These are phyloP conservation scores for Hypanus sabinus DNA, from an alignment of 2,113 vertebrate genomes.

Conservation along the genomic window DNA sequence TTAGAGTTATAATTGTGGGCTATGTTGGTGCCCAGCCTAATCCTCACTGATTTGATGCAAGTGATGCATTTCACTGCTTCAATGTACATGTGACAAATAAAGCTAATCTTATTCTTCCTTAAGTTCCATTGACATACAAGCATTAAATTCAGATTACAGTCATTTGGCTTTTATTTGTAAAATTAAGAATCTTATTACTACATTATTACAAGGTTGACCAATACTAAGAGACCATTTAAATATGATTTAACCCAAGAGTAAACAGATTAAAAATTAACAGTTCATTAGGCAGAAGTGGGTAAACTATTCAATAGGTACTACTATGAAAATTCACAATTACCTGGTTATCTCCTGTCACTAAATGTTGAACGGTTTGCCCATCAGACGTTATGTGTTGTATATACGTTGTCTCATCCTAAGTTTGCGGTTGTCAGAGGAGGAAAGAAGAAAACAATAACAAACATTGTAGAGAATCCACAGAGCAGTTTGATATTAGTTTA, in stretches of 20 bases:
- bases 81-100: no score
- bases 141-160: not conserved
- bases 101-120: no score
- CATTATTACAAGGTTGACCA: not conserved
- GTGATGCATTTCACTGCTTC: no score
- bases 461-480: not conserved
- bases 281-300: not conserved
- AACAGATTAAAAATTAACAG: not conserved
- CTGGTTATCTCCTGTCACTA: conserved; percentile 87
- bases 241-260: not conserved
- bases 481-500: not conserved
- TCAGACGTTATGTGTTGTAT: conserved; percentile 95
- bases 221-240: not conserved
- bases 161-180: not conserved
- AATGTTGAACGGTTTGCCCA: conserved; percentile 86
- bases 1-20: no score
- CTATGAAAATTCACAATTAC: conserved; percentile 48
- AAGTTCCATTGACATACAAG: not conserved
- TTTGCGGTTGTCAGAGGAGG: not conserved
- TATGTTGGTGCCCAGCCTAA: no score
- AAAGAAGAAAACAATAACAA: not conserved
- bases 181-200: not conserved
- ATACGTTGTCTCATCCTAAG: conserved; percentile 82
- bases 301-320: not conserved
- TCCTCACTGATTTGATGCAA: no score